Base-by-base conservation (phyloP, 2,888 invertebrate species). In the Caenorhabditis becei region DNA sequence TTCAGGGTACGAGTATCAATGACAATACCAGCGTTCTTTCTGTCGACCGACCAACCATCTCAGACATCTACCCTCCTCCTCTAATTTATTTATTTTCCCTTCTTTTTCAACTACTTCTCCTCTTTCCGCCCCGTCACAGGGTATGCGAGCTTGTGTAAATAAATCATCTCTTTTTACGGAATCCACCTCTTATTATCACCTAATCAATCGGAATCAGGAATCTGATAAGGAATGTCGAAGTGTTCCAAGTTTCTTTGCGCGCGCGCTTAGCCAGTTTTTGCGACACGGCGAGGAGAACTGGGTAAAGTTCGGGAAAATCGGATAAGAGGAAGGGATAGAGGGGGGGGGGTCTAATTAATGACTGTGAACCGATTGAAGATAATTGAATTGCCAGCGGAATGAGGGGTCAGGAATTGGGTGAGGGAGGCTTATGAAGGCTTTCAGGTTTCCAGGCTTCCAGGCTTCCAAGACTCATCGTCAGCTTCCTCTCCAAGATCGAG, bases 1-100 rank as follows among this genome's bases (percentile, higher is more conserved):
- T 65, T 26, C 72, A 74, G 74, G 74, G 74, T 74, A 74, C 74
- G 74, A 74, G 74, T 74, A 74, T 74, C 74, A 66, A 74, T 74
- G 74, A 74, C 74, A 74, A 72, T 53, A 54, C 56, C 63, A 56
- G 20, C 58, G 35, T 74, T 58, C 58, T 10, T 51, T 72, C 72
- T 41, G 63, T 59, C 65, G 58, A 37, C 54, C 65, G 65, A 59
- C 74, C 37, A 56, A 62, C 75, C 67, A 67, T 77, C 75, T 77
- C 75, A 67, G 61, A 67, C 75, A 66, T 23, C 61, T 67, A 41
- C 54, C 61, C 41, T 53, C 59, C 51, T 49, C 32, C 32, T 18
- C 28, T 67, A 61, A 62, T 77, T 77, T 62, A 62, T 77, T 77
- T 26, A 35, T 56, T 58, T 26, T 37, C 28, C 32, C 47, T 41